These are phyloP conservation scores for Centropristis striata DNA, from an alignment of 2,113 vertebrate species.

Conservation along the genomic window DNA sequence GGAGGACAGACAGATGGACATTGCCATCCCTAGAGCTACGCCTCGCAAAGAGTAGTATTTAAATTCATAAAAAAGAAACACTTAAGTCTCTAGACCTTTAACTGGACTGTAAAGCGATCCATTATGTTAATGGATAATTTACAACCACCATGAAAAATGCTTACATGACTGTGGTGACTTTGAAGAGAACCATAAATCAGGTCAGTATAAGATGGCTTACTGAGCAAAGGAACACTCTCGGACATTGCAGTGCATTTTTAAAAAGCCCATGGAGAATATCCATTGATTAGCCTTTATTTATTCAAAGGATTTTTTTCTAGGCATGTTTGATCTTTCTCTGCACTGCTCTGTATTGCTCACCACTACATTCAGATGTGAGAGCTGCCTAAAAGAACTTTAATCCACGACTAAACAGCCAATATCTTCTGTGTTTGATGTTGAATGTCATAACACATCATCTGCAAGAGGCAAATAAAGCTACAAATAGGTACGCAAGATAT, in stretches of 20 bases:
- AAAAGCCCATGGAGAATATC: constrained; percentile 15
- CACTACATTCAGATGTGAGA: background rate
- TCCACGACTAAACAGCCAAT: background rate
- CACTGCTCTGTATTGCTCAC: background rate
- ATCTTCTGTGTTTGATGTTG: background rate
- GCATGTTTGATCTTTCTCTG: background rate
- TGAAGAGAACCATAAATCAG: constrained; percentile 57
- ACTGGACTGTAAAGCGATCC: constrained; percentile 16
- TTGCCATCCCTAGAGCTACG: background rate
- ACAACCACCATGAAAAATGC: constrained; percentile 49
- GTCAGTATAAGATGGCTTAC: constrained; percentile 1
- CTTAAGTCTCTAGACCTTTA: constrained; percentile 15
- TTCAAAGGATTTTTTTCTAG: constrained; percentile 1
- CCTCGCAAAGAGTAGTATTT: background rate
- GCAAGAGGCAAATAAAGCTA: background rate
- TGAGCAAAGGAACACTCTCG: constrained; percentile 15
- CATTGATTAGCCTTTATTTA: constrained; percentile 34
- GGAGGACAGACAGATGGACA: background rate
- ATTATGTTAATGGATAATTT: constrained; percentile 69
- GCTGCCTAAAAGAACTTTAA: background rate
- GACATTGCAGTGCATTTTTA: constrained; percentile 32
- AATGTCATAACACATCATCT: background rate
- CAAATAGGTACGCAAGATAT: background rate
- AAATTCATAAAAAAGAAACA: background rate
- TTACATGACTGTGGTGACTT: constrained; percentile 44